These are phyloP conservation scores for Isotomurus palustris DNA, from an alignment of 2,888 invertebrate genomes.

Conservation along the genomic window DNA sequence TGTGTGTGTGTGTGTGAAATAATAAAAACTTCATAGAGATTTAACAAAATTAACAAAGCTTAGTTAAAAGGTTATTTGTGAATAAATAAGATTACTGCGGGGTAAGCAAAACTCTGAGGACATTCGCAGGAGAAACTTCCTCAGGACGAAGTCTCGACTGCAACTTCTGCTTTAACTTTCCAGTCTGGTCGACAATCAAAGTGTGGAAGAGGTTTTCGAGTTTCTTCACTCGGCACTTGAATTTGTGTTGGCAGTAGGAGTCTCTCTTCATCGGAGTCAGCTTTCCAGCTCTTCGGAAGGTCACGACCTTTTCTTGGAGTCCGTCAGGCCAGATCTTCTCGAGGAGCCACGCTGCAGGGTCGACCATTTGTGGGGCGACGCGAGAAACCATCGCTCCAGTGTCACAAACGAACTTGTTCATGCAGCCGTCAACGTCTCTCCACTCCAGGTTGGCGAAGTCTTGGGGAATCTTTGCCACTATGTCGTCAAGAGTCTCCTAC, in stretches of 20 bases:
- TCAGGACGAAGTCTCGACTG: constrained; percentile 34
- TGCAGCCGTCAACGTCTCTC: constrained; percentile 39
- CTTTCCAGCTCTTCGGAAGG: constrained; percentile 35
- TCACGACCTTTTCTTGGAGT: constrained; percentile 42
- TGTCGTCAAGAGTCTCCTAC: constrained; percentile 43
- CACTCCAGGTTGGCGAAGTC: constrained; percentile 32
- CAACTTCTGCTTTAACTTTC: constrained; percentile 34
- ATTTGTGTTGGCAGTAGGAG: constrained; percentile 10
- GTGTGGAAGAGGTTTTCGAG: constrained; percentile 43
- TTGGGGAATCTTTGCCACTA: constrained; percentile 37
- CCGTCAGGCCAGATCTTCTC: constrained; percentile 42
- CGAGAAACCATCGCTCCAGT: constrained; percentile 41
- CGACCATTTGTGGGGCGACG: constrained; percentile 38
- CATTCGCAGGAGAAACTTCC: constrained; percentile 30
- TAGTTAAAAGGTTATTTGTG: too few relatives aligned
- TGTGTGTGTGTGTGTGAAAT: too few relatives aligned
- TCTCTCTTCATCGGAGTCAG: constrained; percentile 16
- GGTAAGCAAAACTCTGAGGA: constrained; percentile 34
- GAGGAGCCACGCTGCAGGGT: constrained; percentile 41
- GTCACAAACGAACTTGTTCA: constrained; percentile 45
- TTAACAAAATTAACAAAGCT: not conserved
- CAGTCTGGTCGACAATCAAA: constrained; percentile 37
- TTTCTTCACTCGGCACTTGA: constrained; percentile 43
- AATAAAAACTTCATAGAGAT: too few relatives aligned
- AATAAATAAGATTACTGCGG: not conserved